Conservation (phyloP, 2,113 vertebrate genomes). For the Maylandia zebra region DNA sequence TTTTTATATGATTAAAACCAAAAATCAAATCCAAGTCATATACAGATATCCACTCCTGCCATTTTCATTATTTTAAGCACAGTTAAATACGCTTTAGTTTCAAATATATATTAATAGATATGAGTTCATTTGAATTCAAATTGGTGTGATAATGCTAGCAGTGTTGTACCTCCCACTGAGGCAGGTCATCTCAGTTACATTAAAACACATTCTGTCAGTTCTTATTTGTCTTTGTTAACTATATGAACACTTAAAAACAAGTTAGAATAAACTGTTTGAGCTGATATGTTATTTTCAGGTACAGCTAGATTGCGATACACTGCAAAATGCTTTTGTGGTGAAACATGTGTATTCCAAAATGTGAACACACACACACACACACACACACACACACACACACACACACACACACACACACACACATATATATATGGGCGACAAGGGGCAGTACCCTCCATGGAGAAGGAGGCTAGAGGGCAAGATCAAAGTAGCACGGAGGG, state of each 20-base stretch:
- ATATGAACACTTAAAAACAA: background rate
- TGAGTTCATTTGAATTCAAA: conserved; percentile 13
- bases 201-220: background rate
- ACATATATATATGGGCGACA: no score
- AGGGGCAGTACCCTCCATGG: no score
- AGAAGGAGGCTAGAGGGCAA: no score
- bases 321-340: background rate
- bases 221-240: background rate
- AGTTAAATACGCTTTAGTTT: background rate
- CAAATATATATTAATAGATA: background rate
- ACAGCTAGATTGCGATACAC: background rate
- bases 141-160: background rate
- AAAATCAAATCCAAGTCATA: background rate
- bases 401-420: no score
- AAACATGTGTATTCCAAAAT: background rate
- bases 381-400: no score
- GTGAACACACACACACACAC: background rate
- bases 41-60: background rate
- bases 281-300: background rate
- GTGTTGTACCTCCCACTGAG: background rate
- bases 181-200: background rate
- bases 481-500: no score
- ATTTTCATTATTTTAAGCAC: conserved; percentile 4
- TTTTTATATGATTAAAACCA: background rate
- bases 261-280: background rate